Percentiles rank a stretch among this genome's conserved stretches.
These are phyloP conservation scores for Triplophysa rosa DNA, from an alignment of 2,113 vertebrate genomes.

Conservation along the genomic window DNA sequence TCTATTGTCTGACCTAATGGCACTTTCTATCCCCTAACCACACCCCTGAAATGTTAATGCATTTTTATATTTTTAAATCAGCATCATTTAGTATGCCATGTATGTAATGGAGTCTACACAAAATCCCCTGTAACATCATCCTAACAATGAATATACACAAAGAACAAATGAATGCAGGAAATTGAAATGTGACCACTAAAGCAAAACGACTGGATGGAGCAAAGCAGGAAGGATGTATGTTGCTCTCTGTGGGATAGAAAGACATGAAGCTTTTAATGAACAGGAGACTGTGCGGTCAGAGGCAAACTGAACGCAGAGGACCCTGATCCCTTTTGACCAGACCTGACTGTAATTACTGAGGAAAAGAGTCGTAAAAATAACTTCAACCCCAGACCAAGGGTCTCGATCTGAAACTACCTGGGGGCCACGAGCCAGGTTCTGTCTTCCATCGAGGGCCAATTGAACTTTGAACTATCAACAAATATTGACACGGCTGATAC, in stretches of 20 bases:
- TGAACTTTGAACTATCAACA: no score
- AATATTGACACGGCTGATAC: no score
- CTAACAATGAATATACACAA: not conserved
- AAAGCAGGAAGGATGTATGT: not conserved
- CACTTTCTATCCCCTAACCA: no score
- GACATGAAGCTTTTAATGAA: conserved; percentile 17
- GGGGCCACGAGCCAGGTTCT: no score
- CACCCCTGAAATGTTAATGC: no score
- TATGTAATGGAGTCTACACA: no score
- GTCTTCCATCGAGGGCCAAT: no score
- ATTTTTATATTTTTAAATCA: no score
- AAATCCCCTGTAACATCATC: not conserved
- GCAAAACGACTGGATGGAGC: not conserved
- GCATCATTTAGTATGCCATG: no score
- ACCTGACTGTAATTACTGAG: conserved; percentile 27
- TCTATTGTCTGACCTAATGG: no score
- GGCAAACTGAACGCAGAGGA: not conserved
- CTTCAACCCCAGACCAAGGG: no score
- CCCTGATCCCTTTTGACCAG: not conserved
- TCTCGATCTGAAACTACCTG: no score
- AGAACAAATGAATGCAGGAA: not conserved
- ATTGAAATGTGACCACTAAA: not conserved
- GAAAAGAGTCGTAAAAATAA: not conserved
- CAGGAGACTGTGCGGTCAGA: not conserved
- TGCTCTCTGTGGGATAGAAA: conserved; percentile 24